Base-by-base conservation (phyloP, 1,140 invertebrate genomes). In the Monomorium pharaonis region DNA sequence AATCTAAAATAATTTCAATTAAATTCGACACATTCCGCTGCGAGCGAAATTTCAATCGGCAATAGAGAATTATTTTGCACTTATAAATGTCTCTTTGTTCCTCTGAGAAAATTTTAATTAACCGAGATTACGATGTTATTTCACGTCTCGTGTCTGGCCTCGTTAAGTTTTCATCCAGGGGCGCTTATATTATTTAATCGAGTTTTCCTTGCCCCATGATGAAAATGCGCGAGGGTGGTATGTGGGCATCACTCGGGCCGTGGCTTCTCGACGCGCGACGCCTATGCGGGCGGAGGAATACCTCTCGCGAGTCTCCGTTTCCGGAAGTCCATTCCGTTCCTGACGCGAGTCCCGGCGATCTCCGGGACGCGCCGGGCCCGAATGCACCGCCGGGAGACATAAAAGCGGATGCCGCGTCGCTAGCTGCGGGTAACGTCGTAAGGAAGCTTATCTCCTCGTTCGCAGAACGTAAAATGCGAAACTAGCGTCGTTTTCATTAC, bases 361-460 rank as follows among this genome's bases (percentile, higher is more conserved):
- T 27, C 78, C 27, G 24, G 51, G 37, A 81, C 37, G 16, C 62
- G 42, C 6, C 12, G n/a, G 69, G 27, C n/a, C n/a, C n/a, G n/a
- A n/a, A 74, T 58, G 54, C 72, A 44, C 5, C 63, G 9, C 16
- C 33, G 24, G 77, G 77, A 70, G 33, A 47, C 37, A 54, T 83
- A 83, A 83, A 74, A 74, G 67, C 67, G 49, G 51, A 81, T 44
- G 49, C 21, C 21, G 60, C 63, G 33, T 42, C 74, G 16, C 33
- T 21, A 80, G 60, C 42, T 80, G 33, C 21, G 67, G 16, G 18
- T 47, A 72, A 83, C 67, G 14, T 81, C 78, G 78, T 83, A 83
- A 80, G 77, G 63, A 80, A 83, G 78, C 70, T 83, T 83, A 83
- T 83, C 51, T 83, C 7, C 14, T 14, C 30, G 78, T 58, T 83